Base-by-base conservation (phyloP, 2,888 invertebrate genomes). In the Andrena minutula region DNA sequence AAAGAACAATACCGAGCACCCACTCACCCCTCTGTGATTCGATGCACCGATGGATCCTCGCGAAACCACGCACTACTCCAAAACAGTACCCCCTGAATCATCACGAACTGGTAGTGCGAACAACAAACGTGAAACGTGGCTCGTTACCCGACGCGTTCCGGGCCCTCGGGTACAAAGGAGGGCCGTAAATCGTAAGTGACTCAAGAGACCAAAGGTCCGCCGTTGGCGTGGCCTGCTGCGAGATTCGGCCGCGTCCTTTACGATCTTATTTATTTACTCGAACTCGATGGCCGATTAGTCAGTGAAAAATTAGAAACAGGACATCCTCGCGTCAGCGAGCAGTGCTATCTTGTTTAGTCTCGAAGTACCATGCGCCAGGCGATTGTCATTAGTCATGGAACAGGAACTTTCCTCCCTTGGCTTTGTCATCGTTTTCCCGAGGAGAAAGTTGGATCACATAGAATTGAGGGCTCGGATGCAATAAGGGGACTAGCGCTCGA, bases 151-250 rank as follows among this genome's bases (percentile, higher is more conserved):
- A 49, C 47, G 16, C 47, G 32, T 4, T 7, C 66, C 8, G 32
- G 28, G 7, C n/a, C 53, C 6, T 4, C 16, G 12, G 6, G 7
- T 12, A 63, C 32, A 64, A 56, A 63, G 35, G 32, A 16, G 20
- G 32, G 26, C 23, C 73, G 58, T 74, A 72, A 82, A 71, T 75
- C 58, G 71, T 79, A 28, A 66, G 66, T 75, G 58, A 82, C 12
- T 74, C 74, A 72, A 72, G 41, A 26, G 58, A 16, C 20, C 68
- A 53, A 60, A 69, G 75, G 35, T 77, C 53, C 16, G 2, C 20
- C 2, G 26, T 32, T 76, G 53, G 1, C 16, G 49, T 10, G 56
- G 73, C 69, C 72, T 61, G 64, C 30, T 1, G 28, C 20, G 58
- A 58, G 58, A 76, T 64, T 47, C 47, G 64, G 26, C n/a, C 53